phyloP scores from a whole-genome alignment of 53 echinoderm and acorn worm genomes.

The Crossaster papposus region DNA sequence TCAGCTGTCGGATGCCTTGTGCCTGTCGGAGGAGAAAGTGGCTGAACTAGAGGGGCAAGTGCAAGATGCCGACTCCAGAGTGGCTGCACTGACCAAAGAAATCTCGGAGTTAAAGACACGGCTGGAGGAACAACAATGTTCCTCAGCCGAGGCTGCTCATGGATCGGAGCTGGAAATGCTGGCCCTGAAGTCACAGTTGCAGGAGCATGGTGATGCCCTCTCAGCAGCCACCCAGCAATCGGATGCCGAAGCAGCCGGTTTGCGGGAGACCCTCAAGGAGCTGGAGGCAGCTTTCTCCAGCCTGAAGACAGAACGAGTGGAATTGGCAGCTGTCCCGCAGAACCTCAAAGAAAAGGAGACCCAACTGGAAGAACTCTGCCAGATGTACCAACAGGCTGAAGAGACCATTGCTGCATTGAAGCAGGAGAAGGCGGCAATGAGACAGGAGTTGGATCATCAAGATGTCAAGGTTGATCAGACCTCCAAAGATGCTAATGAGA shows the following conservation, averaged over 20 bases:
- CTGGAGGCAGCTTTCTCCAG: neutral
- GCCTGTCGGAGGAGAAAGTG: slow-evolving; percentile 44
- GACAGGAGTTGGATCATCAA: neutral
- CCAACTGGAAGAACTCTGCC: neutral
- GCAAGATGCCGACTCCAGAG: neutral
- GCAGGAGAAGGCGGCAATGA: neutral
- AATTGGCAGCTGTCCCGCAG: neutral
- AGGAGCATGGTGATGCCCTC: slow-evolving; percentile 12
- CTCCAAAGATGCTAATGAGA: neutral
- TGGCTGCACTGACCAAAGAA: slow-evolving; percentile 3
- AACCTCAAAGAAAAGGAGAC: slow-evolving; percentile 13
- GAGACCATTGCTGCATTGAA: neutral
- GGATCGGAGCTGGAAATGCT: slow-evolving; percentile 1
- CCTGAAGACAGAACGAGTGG: neutral
- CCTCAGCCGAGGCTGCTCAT: neutral
- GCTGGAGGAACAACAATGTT: neutral
- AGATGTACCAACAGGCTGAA: neutral
- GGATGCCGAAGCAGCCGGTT: neutral
- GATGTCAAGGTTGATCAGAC: neutral
- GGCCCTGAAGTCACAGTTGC: slow-evolving; percentile 25
- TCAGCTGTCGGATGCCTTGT: slow-evolving; percentile 47
- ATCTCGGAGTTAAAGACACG: neutral
- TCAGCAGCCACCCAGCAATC: neutral
- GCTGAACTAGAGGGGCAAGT: slow-evolving; percentile 16
- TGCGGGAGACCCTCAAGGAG: slow-evolving; percentile 10